phyloP scores from a whole-genome alignment of 2,888 invertebrate genomes.

The Helleia helle region DNA sequence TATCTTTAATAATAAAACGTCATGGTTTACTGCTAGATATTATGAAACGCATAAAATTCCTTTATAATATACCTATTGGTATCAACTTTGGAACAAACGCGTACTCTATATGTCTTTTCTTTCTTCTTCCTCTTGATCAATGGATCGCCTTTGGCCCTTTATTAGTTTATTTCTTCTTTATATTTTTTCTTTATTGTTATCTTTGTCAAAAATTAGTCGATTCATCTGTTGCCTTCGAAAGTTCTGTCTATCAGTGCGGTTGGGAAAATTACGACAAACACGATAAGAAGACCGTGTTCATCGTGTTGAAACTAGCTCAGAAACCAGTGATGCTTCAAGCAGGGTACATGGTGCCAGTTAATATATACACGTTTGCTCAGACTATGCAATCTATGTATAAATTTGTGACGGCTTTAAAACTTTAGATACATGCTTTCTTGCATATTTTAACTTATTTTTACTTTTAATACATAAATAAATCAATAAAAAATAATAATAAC shows the following conservation, averaged over 20 bases:
- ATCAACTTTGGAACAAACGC: constrained; percentile 50
- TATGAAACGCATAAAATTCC: constrained; percentile 32
- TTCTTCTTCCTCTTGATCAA: constrained; percentile 39
- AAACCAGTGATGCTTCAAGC: constrained; percentile 43
- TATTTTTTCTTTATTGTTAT: constrained; percentile 55
- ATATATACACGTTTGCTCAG: constrained; percentile 54
- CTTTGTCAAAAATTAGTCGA: constrained; percentile 48
- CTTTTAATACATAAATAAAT: no score
- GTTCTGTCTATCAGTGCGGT: constrained; percentile 49
- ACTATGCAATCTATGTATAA: constrained; percentile 50
- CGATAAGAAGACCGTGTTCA: constrained; percentile 38
- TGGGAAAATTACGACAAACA: constrained; percentile 51
- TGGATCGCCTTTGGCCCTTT: constrained; percentile 44
- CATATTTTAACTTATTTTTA: no score
- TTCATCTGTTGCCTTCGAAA: constrained; percentile 45
- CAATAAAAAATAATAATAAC: no score
- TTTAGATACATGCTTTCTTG: no score
- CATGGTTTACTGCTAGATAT: constrained; percentile 36
- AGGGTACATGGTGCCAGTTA: constrained; percentile 53
- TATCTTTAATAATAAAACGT: constrained; percentile 34
- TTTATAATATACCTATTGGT: constrained; percentile 52
- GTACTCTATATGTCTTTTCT: constrained; percentile 44
- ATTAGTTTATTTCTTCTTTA: constrained; percentile 40
- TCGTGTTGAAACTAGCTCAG: constrained; percentile 48
- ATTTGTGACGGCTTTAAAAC: constrained; percentile 52